Base-by-base conservation (phyloP, 2,113 vertebrate genomes). In the Channa argus region DNA sequence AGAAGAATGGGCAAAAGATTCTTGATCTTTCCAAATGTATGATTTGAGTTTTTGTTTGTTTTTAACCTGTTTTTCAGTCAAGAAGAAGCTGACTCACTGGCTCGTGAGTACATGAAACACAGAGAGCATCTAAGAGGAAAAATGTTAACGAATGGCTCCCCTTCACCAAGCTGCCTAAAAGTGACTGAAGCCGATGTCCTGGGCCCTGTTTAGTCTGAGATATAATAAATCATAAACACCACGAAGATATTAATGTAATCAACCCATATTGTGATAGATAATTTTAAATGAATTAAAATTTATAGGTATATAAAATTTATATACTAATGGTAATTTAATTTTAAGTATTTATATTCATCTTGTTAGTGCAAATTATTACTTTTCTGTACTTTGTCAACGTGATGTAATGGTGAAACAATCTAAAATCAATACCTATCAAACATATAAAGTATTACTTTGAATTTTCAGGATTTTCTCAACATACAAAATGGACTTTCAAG, bases 11-110 rank as follows among this genome's bases (percentile, higher is more conserved):
- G 24, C 24, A 24, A 24, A 24, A 24, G 24, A 24, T 24, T 24
- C 24, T 24, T 24, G 10, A 69, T 15, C 11, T 8, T 44, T 39
- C 39, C 8, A 63, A 52, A 54, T 47, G 24, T 65, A 8, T 50
- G 14, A 51, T 43, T 54, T 41, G 9, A 67, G 8, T 45, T 44
- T 2, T 63, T 44, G 8, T 36, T 36, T 73, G 24, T 0, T 65
- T 73, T 54, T 36, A 2, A 13, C 53, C 4, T 83, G 66, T 10
- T 63, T 56, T 65, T 62, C 75, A 99, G 97, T 82, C 77, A 89
- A 12, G 94, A 95, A 3, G 96, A 97, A 54, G 96, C 96, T 0
- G 87, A 89, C 12, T 83, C 87, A 13, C 81, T 98, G 12, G 81
- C 96, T 63, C 69, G 43, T 2, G 96, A 97, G 12, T 96, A 94